phyloP scores from a whole-genome alignment of 2,888 invertebrate genomes.

The Thelaira solivaga region DNA sequence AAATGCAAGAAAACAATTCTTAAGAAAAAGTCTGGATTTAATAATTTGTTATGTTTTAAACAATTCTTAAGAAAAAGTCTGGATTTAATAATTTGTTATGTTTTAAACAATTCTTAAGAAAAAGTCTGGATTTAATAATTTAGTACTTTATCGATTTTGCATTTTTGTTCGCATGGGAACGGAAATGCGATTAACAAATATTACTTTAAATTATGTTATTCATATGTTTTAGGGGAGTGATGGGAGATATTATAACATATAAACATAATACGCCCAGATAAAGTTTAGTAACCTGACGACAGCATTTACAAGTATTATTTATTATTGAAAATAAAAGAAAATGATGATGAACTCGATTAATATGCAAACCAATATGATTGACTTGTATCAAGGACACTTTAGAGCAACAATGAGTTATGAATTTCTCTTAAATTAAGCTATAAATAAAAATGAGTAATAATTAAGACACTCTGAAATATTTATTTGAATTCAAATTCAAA shows the following conservation, averaged over 20 bases:
- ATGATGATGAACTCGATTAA: slow-evolving; percentile 41
- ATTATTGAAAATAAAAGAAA: slow-evolving; percentile 17
- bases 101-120: too few species aligned
- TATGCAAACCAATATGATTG: slow-evolving; percentile 33
- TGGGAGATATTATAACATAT: slow-evolving; percentile 18
- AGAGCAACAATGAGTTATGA: slow-evolving; percentile 4
- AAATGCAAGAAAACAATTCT: too few species aligned
- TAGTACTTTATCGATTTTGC: too few species aligned
- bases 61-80: too few species aligned
- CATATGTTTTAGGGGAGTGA: not conserved
- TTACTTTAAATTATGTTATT: too few species aligned
- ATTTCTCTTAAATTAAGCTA: not conserved
- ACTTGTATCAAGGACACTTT: slow-evolving; percentile 49
- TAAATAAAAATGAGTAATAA: slow-evolving; percentile 4
- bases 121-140: too few species aligned
- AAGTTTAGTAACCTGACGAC: slow-evolving; percentile 51
- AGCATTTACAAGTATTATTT: not conserved
- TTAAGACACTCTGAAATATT: slow-evolving; percentile 12
- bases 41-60: too few species aligned
- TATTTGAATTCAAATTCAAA: too few species aligned
- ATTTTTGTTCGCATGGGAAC: too few species aligned
- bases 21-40: too few species aligned
- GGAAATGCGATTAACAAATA: too few species aligned
- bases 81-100: too few species aligned
- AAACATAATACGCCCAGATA: slow-evolving; percentile 13